These are phyloP conservation scores for Herminia tarsipennalis DNA, from an alignment of 2,888 invertebrate species.

Conservation along the genomic window DNA sequence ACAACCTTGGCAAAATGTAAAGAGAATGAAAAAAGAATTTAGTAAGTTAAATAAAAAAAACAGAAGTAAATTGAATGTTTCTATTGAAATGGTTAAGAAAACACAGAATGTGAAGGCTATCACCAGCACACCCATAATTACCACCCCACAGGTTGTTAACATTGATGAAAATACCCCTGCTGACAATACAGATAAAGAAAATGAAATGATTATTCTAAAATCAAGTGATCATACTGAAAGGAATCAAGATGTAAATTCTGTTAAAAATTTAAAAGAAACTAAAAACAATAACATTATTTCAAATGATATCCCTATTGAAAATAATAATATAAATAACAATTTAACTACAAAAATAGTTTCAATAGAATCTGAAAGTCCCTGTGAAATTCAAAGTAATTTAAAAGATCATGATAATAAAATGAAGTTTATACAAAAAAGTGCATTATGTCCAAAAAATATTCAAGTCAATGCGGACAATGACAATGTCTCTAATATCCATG, in stretches of 20 bases:
- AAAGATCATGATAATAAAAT: conserved; percentile 30
- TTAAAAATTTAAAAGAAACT: conserved; percentile 13
- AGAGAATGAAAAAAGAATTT: conserved; percentile 78
- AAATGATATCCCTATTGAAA: conserved; percentile 8
- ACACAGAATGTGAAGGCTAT: conserved; percentile 49
- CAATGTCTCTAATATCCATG: conserved; percentile 37
- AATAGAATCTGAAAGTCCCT: background rate
- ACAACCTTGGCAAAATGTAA: conserved; percentile 75
- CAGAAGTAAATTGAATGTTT: conserved; percentile 76
- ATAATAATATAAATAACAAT: background rate
- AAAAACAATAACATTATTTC: conserved; percentile 7
- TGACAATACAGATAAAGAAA: conserved; percentile 27
- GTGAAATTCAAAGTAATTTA: background rate
- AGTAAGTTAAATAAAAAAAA: conserved; percentile 71
- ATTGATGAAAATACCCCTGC: conserved; percentile 69
- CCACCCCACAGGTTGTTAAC: conserved; percentile 37
- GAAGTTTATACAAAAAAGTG: conserved; percentile 63
- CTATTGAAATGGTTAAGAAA: conserved; percentile 77
- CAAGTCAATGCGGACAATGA: conserved; percentile 25
- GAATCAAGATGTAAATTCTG: background rate
- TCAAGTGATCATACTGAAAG: conserved; percentile 7
- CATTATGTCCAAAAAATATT: conserved; percentile 38
- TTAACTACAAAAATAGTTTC: background rate
- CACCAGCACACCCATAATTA: conserved; percentile 19
- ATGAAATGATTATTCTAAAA: conserved; percentile 9